phyloP scores from a whole-genome alignment of 2,797 vertebrate species.

The Pseudochromis fuscus region DNA sequence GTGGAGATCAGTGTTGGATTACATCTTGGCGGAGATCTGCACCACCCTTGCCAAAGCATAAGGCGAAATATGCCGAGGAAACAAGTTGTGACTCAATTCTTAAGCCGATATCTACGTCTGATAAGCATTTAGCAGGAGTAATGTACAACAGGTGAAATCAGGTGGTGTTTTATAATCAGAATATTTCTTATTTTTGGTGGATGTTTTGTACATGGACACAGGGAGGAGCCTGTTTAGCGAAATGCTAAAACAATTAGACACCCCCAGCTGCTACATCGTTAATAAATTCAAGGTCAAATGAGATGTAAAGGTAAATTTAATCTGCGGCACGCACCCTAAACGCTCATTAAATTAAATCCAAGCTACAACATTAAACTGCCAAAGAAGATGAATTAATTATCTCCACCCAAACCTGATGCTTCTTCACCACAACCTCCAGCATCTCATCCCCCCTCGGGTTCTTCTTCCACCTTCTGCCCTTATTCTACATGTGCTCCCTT shows the following conservation, averaged over 20 bases:
- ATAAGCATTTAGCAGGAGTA: too few species aligned
- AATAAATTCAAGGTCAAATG: not conserved
- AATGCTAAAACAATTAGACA: not conserved
- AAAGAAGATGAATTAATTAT: not conserved
- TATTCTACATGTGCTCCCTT: slow-evolving; percentile 13
- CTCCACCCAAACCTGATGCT: not conserved
- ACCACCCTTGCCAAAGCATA: too few species aligned
- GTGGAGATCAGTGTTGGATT: too few species aligned
- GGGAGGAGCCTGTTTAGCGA: not conserved
- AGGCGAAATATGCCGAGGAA: too few species aligned
- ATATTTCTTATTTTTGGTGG: too few species aligned
- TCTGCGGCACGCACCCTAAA: not conserved
- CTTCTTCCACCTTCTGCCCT: not conserved
- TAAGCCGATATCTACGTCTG: too few species aligned
- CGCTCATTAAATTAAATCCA: not conserved
- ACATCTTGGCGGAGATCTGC: too few species aligned
- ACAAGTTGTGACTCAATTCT: too few species aligned
- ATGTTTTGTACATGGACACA: too few species aligned
- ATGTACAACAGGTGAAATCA: too few species aligned
- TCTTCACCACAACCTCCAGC: not conserved
- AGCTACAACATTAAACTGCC: too few species aligned
- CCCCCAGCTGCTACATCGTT: not conserved
- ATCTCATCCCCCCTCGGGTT: slow-evolving; percentile 14
- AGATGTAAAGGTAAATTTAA: not conserved
- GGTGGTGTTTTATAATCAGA: too few species aligned